Percentiles rank a stretch among this genome's conserved stretches.
phyloP scores from a whole-genome alignment of 2,888 invertebrate species.

The Ormyrus thymus region DNA sequence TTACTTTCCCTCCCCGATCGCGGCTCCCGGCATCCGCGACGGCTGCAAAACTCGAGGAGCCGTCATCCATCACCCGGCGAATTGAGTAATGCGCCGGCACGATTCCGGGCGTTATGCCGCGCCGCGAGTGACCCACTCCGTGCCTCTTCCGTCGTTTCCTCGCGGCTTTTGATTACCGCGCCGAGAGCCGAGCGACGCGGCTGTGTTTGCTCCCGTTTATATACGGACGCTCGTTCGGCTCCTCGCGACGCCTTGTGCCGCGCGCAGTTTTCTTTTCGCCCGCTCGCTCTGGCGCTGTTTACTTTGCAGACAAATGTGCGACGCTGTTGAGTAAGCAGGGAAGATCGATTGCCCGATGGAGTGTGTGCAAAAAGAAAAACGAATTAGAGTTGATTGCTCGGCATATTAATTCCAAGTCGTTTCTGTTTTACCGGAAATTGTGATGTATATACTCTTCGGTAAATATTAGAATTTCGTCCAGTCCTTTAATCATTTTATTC shows the following conservation, averaged over 20 bases:
- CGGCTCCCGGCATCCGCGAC: conserved; percentile 29
- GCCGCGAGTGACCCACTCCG: conserved; percentile 23
- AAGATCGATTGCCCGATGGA: too few relatives aligned
- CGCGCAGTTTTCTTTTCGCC: background rate
- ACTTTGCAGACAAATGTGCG: background rate
- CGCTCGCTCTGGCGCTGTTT: background rate
- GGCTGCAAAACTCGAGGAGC: conserved; percentile 57
- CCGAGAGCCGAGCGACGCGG: background rate
- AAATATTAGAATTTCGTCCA: too few relatives aligned
- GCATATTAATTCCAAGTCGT: too few relatives aligned
- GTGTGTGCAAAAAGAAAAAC: too few relatives aligned
- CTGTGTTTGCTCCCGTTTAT: background rate
- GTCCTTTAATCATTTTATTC: too few relatives aligned
- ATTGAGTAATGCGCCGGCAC: conserved; percentile 71
- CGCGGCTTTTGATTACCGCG: conserved; percentile 18
- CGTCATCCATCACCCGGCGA: conserved; percentile 67
- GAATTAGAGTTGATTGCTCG: too few relatives aligned
- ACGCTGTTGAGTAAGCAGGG: too few relatives aligned
- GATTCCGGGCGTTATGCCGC: conserved; percentile 66
- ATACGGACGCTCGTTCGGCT: background rate
- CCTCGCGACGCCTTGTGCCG: background rate
- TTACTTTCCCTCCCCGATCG: conserved; percentile 18
- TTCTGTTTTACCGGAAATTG: too few relatives aligned
- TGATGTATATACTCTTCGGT: too few relatives aligned
- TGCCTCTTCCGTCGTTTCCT: conserved; percentile 32